Evolutionary conservation across 1,140 invertebrate genomes (phyloP), one percentile per base, ranked within the genome.

Genomic region (Colletes latitarsis): DNA sequence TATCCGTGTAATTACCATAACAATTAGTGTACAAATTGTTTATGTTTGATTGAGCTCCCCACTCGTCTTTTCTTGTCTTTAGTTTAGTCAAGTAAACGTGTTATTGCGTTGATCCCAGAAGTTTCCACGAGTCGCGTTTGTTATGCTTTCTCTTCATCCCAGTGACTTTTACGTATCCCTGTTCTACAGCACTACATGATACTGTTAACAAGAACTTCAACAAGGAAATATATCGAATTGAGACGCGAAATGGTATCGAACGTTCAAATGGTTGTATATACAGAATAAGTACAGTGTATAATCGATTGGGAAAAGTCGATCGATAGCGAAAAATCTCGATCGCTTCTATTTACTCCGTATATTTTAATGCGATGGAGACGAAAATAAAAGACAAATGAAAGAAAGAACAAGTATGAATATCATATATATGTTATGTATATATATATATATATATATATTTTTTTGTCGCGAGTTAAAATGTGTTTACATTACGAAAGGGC

Each of bases 21-120:
- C 63, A 79, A 68, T 89, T 78, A 82, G 66, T 82, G 81, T 88
- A 84, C 30, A 79, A 89, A 88, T 70, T 77, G 85, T 77, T 86
- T 75, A 63, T 9, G 83, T 92, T 93, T 92, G 89, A 91, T 92
- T 92, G 89, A 92, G 90, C 91, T 92, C 89, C 88, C 82, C 88
- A 89, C 81, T 77, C 69, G 66, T 78, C 55, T 72, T 70, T 80
- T 76, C 60, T 63, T 77, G 70, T 85, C 60, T 41, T 88, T 83
- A 83, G 46, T 75, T 73, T 79, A 85, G 82, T 87, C 72, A 58
- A 63, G 72, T 89, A 81, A 86, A 81, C 88, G 82, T 90, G 76
- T 90, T 86, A 86, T 86, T 88, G 85, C 84, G 71, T 89, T 91
- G 87, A 89, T 89, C 85, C 84, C 86, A 89, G 80, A 88, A 89